phyloP scores from a whole-genome alignment of 2,888 invertebrate species.

The Frankliniella intonsa region DNA sequence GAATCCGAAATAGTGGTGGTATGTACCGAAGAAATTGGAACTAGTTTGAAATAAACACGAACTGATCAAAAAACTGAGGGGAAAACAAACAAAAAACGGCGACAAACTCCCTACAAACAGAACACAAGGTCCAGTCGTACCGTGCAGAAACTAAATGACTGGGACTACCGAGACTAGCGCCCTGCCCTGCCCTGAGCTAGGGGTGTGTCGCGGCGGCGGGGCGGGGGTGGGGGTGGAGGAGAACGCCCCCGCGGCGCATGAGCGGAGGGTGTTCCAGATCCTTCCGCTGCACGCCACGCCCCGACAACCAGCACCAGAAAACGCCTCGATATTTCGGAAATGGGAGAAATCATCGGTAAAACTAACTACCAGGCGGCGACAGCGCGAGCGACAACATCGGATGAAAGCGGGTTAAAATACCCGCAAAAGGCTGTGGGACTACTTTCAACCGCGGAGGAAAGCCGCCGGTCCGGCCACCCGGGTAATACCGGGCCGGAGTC shows the following conservation, averaged over 20 bases:
- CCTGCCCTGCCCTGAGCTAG: conserved; percentile 39
- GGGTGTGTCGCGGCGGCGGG: conserved; percentile 37
- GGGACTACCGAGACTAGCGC: conserved; percentile 34
- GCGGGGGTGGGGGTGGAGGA: conserved; percentile 34
- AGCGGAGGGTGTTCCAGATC: conserved; percentile 44
- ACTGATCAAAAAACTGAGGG: conserved; percentile 52
- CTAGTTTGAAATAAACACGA: conserved; percentile 50
- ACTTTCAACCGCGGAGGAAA: conserved; percentile 26
- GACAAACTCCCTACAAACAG: conserved; percentile 53
- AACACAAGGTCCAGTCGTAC: conserved; percentile 60
- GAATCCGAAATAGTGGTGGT: conserved; percentile 34
- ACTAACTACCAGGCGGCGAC: too few species aligned
- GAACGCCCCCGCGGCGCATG: conserved; percentile 8
- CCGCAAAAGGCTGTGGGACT: neutral
- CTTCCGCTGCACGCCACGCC: conserved; percentile 42
- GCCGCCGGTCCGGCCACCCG: conserved; percentile 30
- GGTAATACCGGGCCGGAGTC: conserved; percentile 2
- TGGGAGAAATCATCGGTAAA: too few species aligned
- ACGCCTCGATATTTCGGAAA: too few species aligned
- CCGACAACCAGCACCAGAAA: neutral
- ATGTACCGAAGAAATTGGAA: conserved; percentile 46
- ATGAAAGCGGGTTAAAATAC: conserved; percentile 31
- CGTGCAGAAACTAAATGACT: conserved; percentile 59
- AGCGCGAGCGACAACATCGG: neutral
- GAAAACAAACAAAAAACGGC: conserved; percentile 52